Percentiles rank a stretch among this genome's conserved stretches.
phyloP scores from a whole-genome alignment of 2,113 vertebrate genomes.

The Myxocyprinus asiaticus region DNA sequence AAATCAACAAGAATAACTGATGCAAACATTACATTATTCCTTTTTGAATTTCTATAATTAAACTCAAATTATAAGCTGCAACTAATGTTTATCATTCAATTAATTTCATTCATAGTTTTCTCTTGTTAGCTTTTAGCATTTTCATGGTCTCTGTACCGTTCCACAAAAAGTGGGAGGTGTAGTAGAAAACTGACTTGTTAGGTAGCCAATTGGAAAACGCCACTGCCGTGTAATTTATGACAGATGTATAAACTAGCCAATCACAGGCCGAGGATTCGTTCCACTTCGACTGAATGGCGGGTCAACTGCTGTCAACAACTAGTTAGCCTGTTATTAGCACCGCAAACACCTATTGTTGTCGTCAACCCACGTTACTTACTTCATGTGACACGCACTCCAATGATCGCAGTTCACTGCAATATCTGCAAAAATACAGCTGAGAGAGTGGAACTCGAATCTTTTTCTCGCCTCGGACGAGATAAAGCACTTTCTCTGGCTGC shows the following conservation, averaged over 20 bases:
- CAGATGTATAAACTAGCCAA: slow-evolving; percentile 27
- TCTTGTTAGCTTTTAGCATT: slow-evolving; percentile 7
- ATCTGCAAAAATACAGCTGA: slow-evolving; percentile 95
- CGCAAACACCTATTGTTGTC: neutral
- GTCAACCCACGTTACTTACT: slow-evolving; percentile 72
- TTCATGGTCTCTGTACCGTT: neutral
- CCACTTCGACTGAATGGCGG: slow-evolving; percentile 3
- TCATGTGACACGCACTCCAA: slow-evolving; percentile 97
- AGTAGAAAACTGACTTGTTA: neutral
- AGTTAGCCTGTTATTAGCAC: neutral
- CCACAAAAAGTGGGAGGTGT: neutral
- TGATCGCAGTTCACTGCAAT: slow-evolving; percentile 92
- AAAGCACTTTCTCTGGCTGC: slow-evolving; percentile 89
- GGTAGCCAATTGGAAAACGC: slow-evolving; percentile 25
- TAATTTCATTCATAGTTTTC: neutral
- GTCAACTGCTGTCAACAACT: neutral
- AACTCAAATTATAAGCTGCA: too few species aligned
- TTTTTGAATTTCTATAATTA: too few species aligned
- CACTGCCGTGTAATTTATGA: neutral
- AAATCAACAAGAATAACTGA: too few species aligned
- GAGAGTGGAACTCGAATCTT: slow-evolving; percentile 87
- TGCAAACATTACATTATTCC: too few species aligned
- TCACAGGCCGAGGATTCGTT: neutral
- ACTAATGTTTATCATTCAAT: too few species aligned
- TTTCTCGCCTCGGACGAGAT: slow-evolving; percentile 91